Evolutionary conservation across 2,797 vertebrate genomes (phyloP).

Genomic region (Apogon talboti): DNA sequence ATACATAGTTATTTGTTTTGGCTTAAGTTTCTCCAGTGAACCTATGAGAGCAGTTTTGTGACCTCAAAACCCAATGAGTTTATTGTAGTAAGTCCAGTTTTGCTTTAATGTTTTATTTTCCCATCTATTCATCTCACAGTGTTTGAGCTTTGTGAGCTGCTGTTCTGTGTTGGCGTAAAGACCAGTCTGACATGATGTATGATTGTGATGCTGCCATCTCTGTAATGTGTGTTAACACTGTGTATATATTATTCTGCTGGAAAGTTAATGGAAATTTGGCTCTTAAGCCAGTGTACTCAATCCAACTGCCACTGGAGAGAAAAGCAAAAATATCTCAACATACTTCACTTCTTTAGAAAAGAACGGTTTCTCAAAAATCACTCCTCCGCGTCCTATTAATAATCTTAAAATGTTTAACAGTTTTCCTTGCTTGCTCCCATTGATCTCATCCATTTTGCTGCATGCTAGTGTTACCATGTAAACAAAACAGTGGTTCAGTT

Average conservation of each 20-base stretch:
- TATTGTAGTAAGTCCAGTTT: slow-evolving; percentile 29
- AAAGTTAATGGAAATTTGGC: slow-evolving; percentile 37
- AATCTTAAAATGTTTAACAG: slow-evolving; percentile 23
- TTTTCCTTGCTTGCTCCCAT: slow-evolving; percentile 7
- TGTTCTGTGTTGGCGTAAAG: slow-evolving; percentile 23
- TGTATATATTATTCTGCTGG: slow-evolving; percentile 11
- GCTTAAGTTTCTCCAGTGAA: slow-evolving; percentile 9
- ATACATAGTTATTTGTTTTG: slow-evolving; percentile 46
- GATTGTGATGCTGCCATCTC: slow-evolving; percentile 2
- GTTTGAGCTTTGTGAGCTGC: slow-evolving; percentile 23
- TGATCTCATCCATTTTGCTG: slow-evolving; percentile 6
- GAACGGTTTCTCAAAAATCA: slow-evolving; percentile 25
- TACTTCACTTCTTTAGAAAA: slow-evolving; percentile 21
- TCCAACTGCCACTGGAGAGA: slow-evolving; percentile 30
- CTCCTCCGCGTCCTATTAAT: slow-evolving; percentile 27
- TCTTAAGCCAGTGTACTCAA: slow-evolving; percentile 5
- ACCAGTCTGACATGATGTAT: slow-evolving; percentile 17
- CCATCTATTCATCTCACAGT: slow-evolving; percentile 15
- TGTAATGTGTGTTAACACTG: slow-evolving; percentile 14
- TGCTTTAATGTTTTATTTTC: slow-evolving; percentile 2
- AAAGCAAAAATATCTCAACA: slow-evolving; percentile 23
- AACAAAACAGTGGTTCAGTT: slow-evolving; percentile 1
- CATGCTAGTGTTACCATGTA: background rate
- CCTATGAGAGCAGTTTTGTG: slow-evolving; percentile 29
- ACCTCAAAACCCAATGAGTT: slow-evolving; percentile 31